Conservation (phyloP, 2,113 vertebrate species). For the Boleophthalmus pectinirostris region DNA sequence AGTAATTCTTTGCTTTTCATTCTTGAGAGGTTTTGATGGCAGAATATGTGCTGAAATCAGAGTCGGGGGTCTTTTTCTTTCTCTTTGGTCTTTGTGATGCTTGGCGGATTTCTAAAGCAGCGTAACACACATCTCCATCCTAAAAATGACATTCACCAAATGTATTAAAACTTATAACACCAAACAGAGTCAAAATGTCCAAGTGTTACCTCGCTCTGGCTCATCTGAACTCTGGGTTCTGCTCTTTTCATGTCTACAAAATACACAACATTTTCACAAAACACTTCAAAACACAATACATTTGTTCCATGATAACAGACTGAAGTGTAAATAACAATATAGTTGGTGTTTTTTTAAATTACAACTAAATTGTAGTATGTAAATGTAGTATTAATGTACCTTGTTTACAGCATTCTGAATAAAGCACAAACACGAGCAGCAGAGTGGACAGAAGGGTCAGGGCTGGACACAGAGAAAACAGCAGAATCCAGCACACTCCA, state of each 20-base stretch:
- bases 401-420: conserved; percentile 22
- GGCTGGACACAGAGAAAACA: conserved; percentile 38
- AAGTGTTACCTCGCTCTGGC: conserved; percentile 12
- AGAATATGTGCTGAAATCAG: conserved; percentile 4
- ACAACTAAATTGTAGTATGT: no score
- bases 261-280: neutral
- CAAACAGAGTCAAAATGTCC: neutral
- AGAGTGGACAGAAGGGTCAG: conserved; percentile 30
- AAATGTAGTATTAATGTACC: conserved; percentile 22
- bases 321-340: no score
- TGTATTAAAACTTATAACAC: neutral
- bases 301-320: neutral
- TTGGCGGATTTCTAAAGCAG: conserved; percentile 33
- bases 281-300: no score
- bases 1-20: neutral
- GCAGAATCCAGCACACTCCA: conserved; percentile 27
- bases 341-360: no score
- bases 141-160: conserved; percentile 21
- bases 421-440: conserved; percentile 28
- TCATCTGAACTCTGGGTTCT: neutral
- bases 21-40: neutral
- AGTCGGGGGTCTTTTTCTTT: conserved; percentile 25
- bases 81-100: conserved; percentile 30
- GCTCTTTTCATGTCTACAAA: conserved; percentile 8
- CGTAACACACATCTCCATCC: conserved; percentile 45